Percentiles rank a stretch among this genome's conserved stretches.
Evolutionary conservation across 2,888 invertebrate species (phyloP).

Genomic region (Leuctra nigra): DNA sequence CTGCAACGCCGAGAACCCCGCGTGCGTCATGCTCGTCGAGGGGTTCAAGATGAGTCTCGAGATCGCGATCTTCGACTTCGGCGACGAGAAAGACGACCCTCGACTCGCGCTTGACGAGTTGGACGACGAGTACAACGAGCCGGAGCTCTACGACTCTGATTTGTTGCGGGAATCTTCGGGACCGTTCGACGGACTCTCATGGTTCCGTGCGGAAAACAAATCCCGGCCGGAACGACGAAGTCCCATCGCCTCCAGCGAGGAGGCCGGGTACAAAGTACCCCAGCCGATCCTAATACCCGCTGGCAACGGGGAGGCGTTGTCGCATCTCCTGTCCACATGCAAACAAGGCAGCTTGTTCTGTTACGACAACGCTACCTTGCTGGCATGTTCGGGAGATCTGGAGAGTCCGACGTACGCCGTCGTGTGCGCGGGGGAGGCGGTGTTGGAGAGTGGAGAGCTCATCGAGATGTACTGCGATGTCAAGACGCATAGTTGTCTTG

Average conservation of each 20-base stretch:
- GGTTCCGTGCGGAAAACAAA: neutral
- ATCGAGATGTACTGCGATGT: neutral
- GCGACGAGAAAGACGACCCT: neutral
- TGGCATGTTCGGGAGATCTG: slow-evolving; percentile 1
- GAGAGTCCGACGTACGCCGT: slow-evolving; percentile 9
- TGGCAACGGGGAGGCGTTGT: neutral
- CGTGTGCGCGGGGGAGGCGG: neutral
- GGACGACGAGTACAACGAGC: neutral
- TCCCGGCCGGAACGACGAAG: neutral
- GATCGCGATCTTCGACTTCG: neutral
- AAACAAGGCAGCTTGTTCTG: neutral
- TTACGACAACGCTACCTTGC: slow-evolving; percentile 1
- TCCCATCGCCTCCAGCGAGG: neutral
- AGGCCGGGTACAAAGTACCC: neutral
- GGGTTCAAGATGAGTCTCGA: neutral
- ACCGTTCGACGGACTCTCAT: neutral
- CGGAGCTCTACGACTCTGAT: slow-evolving; percentile 3
- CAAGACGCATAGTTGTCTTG: neutral
- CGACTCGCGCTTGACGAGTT: neutral
- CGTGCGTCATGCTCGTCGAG: neutral
- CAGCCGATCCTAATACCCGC: neutral
- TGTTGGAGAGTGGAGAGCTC: neutral
- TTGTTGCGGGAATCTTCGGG: neutral
- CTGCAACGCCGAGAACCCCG: neutral
- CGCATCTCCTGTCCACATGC: neutral